Conservation (phyloP, 2,797 vertebrate genomes). For the Pseudocheirus occidentalis region DNA sequence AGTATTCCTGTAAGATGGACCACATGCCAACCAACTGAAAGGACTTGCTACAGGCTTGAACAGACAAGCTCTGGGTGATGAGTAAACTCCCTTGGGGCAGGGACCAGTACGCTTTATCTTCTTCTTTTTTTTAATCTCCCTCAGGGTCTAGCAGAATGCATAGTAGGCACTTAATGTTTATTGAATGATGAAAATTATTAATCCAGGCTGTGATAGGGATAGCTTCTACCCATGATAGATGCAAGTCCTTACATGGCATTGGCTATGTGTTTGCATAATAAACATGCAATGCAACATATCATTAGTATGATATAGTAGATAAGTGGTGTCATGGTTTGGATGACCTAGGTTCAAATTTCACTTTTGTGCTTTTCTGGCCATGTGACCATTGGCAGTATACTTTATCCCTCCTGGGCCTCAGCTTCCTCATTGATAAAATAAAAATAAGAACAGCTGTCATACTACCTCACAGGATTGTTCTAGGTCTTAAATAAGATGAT, state of each 20-base stretch:
- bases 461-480: background rate
- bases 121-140: background rate
- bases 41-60: background rate
- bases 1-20: background rate
- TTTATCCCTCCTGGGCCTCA: background rate
- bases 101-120: background rate
- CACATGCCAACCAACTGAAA: background rate
- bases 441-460: too few relatives aligned
- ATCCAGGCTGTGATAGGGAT: background rate
- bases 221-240: background rate
- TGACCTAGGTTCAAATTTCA: background rate
- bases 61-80: background rate
- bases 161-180: background rate
- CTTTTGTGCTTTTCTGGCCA: background rate
- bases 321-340: background rate
- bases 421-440: background rate
- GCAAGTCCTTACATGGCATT: background rate
- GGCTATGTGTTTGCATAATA: background rate
- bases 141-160: background rate
- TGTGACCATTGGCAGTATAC: background rate
- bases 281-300: background rate
- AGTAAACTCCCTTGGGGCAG: background rate
- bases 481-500: background rate
- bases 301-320: background rate
- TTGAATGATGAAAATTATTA: background rate